Base-by-base conservation (phyloP, 1,140 invertebrate genomes). In the Scaptomyza pallida region DNA sequence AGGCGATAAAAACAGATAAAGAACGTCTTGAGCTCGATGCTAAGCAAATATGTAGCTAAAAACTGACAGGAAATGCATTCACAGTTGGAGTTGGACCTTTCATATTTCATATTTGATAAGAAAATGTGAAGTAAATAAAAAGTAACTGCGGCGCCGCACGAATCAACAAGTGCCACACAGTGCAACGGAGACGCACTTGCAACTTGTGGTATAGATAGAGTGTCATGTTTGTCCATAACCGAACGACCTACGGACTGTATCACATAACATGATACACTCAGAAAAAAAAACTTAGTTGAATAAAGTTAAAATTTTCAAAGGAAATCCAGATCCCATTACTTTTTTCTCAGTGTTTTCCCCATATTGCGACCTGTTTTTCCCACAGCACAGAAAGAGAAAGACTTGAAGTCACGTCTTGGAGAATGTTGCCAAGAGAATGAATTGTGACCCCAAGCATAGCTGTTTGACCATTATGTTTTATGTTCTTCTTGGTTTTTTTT, bases 381-480 rank as follows among this genome's bases (percentile, higher is more conserved):
- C 76, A 85, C n/a, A 52, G 48, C 80, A 21, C 9, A 86, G 72
- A 86, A 85, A 47, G 17, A 40, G 21, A 33, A 47, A 72, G 47
- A 64, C 41, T 47, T 47, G 56, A 72, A 83, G 78, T 83, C 78
- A 83, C 79, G 75, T 82, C 17, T 30, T 44, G 19, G 45, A 67
- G 54, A 57, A 48, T 57, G 54, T 57, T 30, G 30, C 13, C n/a
- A 44, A 21, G 17, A 48, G 54, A 59, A 35, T 48, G 52, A 48
- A 41, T 52, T 21, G 72, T 80, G 78, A 72, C 72, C 62, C 61
- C 68, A 43, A 19, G 21, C 5, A 17, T 44, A 16, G 59, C 63
- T 43, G 65, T 70, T 70, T 74, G 73, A 51, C 52, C 73, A 76
- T 56, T 81, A 85, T 85, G 77, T 77, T 86, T 85, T 86, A 85